These are phyloP conservation scores for Corvus hawaiiensis DNA, from an alignment of 2,113 vertebrate species.

Conservation along the genomic window DNA sequence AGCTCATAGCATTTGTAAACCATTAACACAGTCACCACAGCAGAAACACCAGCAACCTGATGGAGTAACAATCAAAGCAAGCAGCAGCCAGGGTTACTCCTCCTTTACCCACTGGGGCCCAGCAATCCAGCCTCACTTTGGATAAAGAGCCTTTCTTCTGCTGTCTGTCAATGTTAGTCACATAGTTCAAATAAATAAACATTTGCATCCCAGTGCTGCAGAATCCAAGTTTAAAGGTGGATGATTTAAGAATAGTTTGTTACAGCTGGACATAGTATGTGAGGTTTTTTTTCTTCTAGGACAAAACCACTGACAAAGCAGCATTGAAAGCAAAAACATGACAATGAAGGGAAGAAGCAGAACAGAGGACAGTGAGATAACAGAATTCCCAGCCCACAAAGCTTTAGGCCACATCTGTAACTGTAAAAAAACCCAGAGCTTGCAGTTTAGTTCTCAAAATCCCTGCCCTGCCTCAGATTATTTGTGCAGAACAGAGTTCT, in stretches of 20 bases:
- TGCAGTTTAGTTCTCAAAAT: background rate
- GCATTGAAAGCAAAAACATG: background rate
- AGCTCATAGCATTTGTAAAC: constrained; percentile 29
- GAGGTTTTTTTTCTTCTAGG: background rate
- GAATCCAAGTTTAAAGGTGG: background rate
- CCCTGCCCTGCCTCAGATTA: background rate
- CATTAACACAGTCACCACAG: background rate
- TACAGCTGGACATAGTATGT: background rate
- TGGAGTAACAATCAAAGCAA: background rate
- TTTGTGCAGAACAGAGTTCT: background rate
- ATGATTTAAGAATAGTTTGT: background rate
- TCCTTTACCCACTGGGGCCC: background rate
- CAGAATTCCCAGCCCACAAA: background rate
- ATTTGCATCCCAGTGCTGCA: background rate
- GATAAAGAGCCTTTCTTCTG: background rate
- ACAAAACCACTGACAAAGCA: background rate
- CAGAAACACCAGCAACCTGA: background rate
- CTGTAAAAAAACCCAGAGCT: background rate
- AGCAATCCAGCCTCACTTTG: background rate
- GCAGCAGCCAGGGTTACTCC: background rate
- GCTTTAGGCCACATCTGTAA: background rate
- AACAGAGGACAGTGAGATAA: background rate
- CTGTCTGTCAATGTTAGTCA: background rate
- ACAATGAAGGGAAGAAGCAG: background rate
- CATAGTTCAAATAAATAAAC: background rate